Percentiles rank a stretch among this genome's conserved stretches.
phyloP scores from a whole-genome alignment of 2,888 invertebrate species.

The Stenoptilia bipunctidactyla region DNA sequence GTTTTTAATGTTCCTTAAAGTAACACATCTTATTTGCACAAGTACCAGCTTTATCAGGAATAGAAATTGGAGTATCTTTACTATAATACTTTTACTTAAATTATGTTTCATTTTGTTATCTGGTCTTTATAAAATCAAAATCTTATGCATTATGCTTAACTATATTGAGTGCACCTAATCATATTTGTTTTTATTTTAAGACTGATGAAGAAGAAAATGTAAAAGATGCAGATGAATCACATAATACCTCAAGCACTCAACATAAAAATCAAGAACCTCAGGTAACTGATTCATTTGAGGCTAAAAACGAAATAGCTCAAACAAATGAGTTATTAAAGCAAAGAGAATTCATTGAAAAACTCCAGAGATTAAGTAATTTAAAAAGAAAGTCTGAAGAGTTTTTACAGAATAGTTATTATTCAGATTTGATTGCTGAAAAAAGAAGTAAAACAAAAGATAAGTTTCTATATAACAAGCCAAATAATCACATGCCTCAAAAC shows the following conservation, averaged over 20 bases:
- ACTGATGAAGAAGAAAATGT: constrained; percentile 53
- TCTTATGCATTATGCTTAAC: too few relatives aligned
- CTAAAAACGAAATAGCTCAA: constrained; percentile 28
- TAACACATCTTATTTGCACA: too few relatives aligned
- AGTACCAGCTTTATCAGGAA: too few relatives aligned
- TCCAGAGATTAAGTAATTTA: constrained; percentile 50
- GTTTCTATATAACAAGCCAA: constrained; percentile 28
- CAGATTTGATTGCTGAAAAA: constrained; percentile 48
- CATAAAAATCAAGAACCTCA: constrained; percentile 31
- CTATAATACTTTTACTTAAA: too few relatives aligned
- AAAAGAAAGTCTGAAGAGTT: constrained; percentile 64
- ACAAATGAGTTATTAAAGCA: constrained; percentile 40
- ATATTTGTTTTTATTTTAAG: constrained; percentile 39
- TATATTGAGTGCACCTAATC: too few relatives aligned
- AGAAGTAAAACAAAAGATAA: constrained; percentile 53
- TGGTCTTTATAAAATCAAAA: too few relatives aligned
- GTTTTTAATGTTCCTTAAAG: too few relatives aligned
- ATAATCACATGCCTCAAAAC: constrained; percentile 31
- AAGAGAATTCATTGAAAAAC: constrained; percentile 54
- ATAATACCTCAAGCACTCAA: constrained; percentile 17
- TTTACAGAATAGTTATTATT: constrained; percentile 52
- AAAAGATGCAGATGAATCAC: constrained; percentile 31
- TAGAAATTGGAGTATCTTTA: too few relatives aligned
- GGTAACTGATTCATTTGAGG: constrained; percentile 39
- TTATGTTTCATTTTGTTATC: too few relatives aligned